phyloP scores from a whole-genome alignment of 1,140 invertebrate genomes.

The Gryllus bimaculatus region DNA sequence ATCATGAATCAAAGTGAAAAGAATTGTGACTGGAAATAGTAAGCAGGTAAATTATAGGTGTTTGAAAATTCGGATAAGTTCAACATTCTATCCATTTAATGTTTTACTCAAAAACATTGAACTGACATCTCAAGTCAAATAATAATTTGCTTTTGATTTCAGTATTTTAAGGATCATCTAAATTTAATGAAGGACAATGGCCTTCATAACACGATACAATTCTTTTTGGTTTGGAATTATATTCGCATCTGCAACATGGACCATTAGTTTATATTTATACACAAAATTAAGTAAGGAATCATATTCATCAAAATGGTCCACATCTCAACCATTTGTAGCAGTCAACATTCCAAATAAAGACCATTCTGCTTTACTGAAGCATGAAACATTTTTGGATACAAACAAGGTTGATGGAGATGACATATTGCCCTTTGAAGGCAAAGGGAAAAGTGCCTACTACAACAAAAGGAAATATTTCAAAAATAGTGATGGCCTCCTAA shows the following conservation, averaged over 20 bases:
- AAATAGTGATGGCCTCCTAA: conserved; percentile 13
- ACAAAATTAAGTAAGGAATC: conserved; percentile 10
- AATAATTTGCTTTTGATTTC: neutral
- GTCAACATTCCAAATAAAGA: neutral
- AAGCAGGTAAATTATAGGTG: no score
- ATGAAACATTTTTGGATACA: neutral
- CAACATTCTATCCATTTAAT: neutral
- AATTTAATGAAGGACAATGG: neutral
- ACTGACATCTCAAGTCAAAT: neutral
- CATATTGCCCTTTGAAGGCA: neutral
- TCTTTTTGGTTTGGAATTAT: conserved; percentile 15
- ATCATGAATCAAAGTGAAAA: neutral
- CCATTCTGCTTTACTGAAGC: neutral
- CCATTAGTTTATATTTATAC: conserved; percentile 18
- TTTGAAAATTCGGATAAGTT: neutral
- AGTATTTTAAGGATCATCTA: neutral
- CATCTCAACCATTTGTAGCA: neutral
- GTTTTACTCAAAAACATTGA: neutral
- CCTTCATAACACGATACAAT: conserved; percentile 14
- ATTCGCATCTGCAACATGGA: conserved; percentile 18
- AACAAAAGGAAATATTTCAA: conserved; percentile 12
- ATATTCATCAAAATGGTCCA: conserved; percentile 7
- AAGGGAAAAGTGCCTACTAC: conserved; percentile 8
- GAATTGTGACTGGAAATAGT: neutral
- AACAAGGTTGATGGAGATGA: neutral